Base-by-base conservation (phyloP, 2,888 invertebrate species). In the Scaeva pyrastri region DNA sequence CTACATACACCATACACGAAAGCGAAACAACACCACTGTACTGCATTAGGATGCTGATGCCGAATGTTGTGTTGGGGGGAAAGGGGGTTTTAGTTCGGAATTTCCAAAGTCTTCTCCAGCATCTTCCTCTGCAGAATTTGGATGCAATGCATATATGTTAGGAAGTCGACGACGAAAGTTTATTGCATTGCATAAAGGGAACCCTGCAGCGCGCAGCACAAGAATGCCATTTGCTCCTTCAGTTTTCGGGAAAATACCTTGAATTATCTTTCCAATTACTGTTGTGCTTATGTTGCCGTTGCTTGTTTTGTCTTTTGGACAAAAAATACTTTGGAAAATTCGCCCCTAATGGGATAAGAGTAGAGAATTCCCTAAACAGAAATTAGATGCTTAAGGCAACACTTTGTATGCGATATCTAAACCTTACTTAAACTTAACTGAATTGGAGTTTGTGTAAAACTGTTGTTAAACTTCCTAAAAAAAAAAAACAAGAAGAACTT, bases 41-140 rank as follows among this genome's bases (percentile, higher is more conserved):
- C 48, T n/a, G n/a, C 48, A 12, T 39, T 12, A 31, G 41, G 58
- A 73, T 58, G 73, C 31, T 1, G 31, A 31, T 31, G 31, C 31
- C 6, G 21, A 26, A 64, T 64, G 62, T 66, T 26, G 56, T 36
- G 14, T 10, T 52, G 50, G 64, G 16, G 31, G 6, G 31, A 31
- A 5, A n/a, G n/a, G n/a, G n/a, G n/a, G n/a, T n/a, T n/a, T n/a
- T n/a, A n/a, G n/a, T n/a, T 1, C 5, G 31, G 16, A 68, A 75
- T 75, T 74, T 60, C 26, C 52, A 60, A 60, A 26, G 26, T 26
- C 26, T 26, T 31, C 31, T 31, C 8, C 0, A 36, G 60, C 39
- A 16, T 68, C 52, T 23, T 23, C 43, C 60, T 79, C 66, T 52
- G 62, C 39, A 14, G 52, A 48, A 23, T 81, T 75, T 81, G 70